Evolutionary conservation across 2,888 invertebrate species (phyloP).

Genomic region (Harpagoxenus sublaevis): DNA sequence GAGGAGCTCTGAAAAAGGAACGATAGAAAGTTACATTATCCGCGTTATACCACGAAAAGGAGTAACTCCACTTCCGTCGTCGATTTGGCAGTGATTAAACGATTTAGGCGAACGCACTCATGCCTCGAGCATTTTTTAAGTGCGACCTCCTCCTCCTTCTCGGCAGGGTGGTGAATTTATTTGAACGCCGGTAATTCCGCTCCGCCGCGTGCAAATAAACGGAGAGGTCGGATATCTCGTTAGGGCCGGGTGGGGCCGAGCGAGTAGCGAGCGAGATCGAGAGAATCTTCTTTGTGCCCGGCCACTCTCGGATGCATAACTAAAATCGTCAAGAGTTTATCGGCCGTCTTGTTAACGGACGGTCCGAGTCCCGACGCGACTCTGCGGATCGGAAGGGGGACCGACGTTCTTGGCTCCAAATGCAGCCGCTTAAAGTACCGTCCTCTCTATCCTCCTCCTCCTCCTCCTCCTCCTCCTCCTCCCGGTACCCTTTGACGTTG

Average conservation of each 20-base stretch:
- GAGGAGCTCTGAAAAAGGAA: background rate
- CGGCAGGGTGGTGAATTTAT: conserved; percentile 17
- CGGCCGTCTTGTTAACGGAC: conserved; percentile 78
- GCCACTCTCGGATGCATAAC: conserved; percentile 66
- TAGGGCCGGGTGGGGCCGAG: conserved; percentile 8
- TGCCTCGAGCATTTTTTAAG: conserved; percentile 2
- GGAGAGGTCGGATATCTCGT: conserved; percentile 47
- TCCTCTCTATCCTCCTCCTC: conserved; percentile 69
- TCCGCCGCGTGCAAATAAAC: conserved; percentile 60
- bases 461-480: conserved; percentile 13
- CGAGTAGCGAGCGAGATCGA: conserved; percentile 26
- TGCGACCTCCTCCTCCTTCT: background rate
- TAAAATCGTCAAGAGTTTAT: conserved; percentile 76
- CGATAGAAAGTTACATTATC: background rate
- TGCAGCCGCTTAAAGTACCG: conserved; percentile 70
- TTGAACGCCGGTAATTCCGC: conserved; percentile 63
- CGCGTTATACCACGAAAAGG: background rate
- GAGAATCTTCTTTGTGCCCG: conserved; percentile 75
- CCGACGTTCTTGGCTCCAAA: conserved; percentile 73
- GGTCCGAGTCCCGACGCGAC: conserved; percentile 73
- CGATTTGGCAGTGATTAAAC: background rate
- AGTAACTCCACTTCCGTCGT: background rate
- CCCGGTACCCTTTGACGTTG: conserved; percentile 50
- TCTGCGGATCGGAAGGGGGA: conserved; percentile 67
- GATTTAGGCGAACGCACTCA: background rate